Evolutionary conservation across 2,888 invertebrate species (phyloP).

Genomic region (Acanthosepion esculentum): DNA sequence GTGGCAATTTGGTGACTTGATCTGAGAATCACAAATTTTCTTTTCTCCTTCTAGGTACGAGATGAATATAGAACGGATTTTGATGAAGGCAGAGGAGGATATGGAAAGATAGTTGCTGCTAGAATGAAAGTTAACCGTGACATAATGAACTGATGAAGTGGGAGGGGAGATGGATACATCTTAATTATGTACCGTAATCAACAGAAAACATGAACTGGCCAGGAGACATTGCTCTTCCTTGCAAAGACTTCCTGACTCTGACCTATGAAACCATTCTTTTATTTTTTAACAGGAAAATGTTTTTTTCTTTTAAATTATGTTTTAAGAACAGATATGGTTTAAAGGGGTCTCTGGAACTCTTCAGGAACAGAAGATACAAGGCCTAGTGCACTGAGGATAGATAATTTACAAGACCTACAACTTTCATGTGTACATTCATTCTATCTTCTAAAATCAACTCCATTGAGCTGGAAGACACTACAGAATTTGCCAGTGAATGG

Average conservation of each 20-base stretch:
- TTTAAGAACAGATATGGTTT: background rate
- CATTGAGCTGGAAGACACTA: background rate
- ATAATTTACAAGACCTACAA: background rate
- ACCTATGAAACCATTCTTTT: background rate
- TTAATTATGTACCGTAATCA: background rate
- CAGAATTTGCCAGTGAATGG: background rate
- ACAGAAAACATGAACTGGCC: background rate
- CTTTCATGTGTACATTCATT: background rate
- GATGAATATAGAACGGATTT: constrained; percentile 98
- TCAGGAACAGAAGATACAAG: constrained; percentile 24
- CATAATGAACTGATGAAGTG: background rate
- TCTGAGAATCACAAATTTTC: background rate
- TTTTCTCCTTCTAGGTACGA: constrained; percentile 82
- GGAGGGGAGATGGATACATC: background rate
- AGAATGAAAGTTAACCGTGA: background rate
- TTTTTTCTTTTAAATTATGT: background rate
- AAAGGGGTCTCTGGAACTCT: background rate
- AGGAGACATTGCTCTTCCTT: background rate
- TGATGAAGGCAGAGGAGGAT: constrained; percentile 96
- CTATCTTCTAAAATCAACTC: background rate
- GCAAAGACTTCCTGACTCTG: background rate
- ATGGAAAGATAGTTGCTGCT: constrained; percentile 87
- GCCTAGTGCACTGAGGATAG: background rate
- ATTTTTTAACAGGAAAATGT: background rate
- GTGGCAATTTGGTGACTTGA: too few relatives aligned